These are phyloP conservation scores for Fistularia commersonii DNA, from an alignment of 2,797 vertebrate species.

Conservation along the genomic window DNA sequence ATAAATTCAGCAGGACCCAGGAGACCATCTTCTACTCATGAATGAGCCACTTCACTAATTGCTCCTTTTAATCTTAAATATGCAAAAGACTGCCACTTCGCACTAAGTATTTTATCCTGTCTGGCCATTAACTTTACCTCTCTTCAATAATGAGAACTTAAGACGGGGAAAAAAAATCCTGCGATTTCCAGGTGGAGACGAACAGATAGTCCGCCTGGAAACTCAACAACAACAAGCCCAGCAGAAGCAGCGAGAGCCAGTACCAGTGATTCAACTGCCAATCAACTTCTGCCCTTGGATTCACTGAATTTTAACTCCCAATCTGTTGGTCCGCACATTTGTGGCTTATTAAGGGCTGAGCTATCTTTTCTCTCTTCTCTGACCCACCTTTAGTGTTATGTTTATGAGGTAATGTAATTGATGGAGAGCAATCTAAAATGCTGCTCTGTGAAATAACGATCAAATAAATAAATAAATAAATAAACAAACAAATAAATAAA, in stretches of 20 bases:
- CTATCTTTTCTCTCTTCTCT: too few species aligned
- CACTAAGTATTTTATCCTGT: conserved; percentile 35
- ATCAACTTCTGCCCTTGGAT: conserved; percentile 46
- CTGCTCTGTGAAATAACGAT: too few species aligned
- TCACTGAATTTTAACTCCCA: conserved; percentile 25
- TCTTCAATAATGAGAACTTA: conserved; percentile 30
- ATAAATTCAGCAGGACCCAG: conserved; percentile 35
- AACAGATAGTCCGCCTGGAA: conserved; percentile 72
- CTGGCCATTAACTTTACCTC: conserved; percentile 31
- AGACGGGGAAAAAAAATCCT: conserved; percentile 31
- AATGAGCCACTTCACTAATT: conserved; percentile 44
- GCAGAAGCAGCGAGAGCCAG: conserved; percentile 35
- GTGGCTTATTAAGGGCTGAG: too few species aligned
- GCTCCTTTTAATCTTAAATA: conserved; percentile 43
- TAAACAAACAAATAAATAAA: too few species aligned
- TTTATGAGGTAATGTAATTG: too few species aligned
- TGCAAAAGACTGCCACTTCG: conserved; percentile 22
- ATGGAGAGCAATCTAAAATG: too few species aligned
- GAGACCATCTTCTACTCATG: conserved; percentile 45
- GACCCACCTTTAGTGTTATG: too few species aligned
- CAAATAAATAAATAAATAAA: too few species aligned
- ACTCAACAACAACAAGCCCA: conserved; percentile 74
- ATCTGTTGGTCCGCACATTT: too few species aligned
- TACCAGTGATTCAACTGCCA: conserved; percentile 67
- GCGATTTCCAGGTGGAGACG: conserved; percentile 40